phyloP scores from a whole-genome alignment of 2,888 invertebrate species.

The Drosophila falleni region DNA sequence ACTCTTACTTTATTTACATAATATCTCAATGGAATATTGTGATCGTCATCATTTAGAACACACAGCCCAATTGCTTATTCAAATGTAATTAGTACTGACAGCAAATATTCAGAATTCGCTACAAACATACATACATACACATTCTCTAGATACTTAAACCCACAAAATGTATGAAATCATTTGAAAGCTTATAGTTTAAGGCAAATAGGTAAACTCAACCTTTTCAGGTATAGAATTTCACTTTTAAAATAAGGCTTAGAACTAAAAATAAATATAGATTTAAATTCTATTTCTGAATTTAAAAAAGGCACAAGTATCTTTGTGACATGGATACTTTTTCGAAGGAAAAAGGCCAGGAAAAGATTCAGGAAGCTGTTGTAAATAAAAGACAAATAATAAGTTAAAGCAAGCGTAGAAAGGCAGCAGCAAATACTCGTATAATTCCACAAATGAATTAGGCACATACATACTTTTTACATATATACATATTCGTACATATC shows the following conservation, averaged over 20 bases:
- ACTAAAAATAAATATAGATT: neutral
- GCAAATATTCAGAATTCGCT: neutral
- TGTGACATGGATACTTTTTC: neutral
- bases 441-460: constrained; percentile 10
- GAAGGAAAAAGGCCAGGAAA: neutral
- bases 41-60: neutral
- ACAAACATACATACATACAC: neutral
- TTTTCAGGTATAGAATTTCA: neutral
- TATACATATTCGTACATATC: neutral
- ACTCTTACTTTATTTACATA: constrained; percentile 4
- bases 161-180: neutral
- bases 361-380: neutral
- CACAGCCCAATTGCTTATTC: neutral
- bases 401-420: constrained; percentile 11
- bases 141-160: neutral
- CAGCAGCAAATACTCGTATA: constrained; percentile 15
- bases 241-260: neutral
- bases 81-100: constrained; percentile 1
- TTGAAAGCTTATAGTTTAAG: neutral
- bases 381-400: constrained; percentile 24
- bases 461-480: constrained; percentile 11
- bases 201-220: neutral
- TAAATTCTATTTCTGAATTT: neutral
- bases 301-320: constrained; percentile 7
- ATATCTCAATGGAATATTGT: neutral